A percentile compares a stretch with the other conserved stretches of the same genome.
These are phyloP conservation scores for Ceratotherium simum DNA, from an alignment of 2,113 vertebrate species.

Conservation along the genomic window DNA sequence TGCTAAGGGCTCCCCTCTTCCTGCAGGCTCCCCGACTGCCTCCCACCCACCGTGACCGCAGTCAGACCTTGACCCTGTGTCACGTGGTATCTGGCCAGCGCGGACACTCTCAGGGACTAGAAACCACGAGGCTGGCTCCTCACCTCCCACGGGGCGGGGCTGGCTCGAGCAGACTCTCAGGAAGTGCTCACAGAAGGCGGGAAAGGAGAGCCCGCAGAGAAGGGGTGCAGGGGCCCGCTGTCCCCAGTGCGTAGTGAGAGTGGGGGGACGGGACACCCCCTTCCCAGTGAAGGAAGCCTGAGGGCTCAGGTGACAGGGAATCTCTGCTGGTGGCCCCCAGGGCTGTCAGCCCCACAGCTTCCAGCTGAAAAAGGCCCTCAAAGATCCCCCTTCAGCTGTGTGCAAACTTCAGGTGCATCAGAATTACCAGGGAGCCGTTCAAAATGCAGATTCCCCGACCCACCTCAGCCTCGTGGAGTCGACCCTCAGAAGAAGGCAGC, in stretches of 20 bases:
- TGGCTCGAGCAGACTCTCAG: not conserved
- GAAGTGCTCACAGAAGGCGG: not conserved
- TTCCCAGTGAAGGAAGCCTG: not conserved
- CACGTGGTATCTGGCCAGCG: not conserved
- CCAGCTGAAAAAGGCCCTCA: rapidly evolving
- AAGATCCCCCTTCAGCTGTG: not conserved
- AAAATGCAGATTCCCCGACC: not conserved
- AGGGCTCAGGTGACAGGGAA: not conserved
- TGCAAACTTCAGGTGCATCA: not conserved
- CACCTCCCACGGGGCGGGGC: rapidly evolving
- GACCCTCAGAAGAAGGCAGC: no score
- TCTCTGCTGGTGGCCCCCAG: not conserved
- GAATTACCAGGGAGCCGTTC: rapidly evolving
- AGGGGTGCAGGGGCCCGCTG: rapidly evolving
- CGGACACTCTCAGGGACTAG: not conserved
- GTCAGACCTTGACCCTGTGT: not conserved
- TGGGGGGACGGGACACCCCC: not conserved
- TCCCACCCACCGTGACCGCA: not conserved
- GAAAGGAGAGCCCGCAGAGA: not conserved
- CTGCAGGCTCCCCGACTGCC: rapidly evolving
- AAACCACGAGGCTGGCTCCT: not conserved
- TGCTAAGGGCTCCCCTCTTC: not conserved
- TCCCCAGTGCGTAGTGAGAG: not conserved
- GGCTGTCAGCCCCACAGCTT: not conserved
- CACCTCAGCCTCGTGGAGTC: rapidly evolving